Conservation (phyloP, 2,797 vertebrate species). For the Odontamblyopus rebecca region DNA sequence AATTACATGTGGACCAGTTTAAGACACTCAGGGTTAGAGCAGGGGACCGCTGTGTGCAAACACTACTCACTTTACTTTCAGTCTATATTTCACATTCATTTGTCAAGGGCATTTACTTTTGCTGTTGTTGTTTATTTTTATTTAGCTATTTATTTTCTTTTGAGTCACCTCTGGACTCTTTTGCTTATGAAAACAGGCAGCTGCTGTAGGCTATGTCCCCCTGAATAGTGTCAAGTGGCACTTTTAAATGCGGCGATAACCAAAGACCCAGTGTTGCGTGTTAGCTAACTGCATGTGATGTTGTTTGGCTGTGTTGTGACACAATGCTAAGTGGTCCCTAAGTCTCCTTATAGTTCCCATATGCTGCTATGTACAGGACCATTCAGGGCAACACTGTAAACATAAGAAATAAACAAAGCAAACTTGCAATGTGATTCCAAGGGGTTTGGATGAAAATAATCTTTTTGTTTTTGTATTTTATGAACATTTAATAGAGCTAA, state of each 20-base stretch:
- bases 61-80: constrained; percentile 32
- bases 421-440: background rate
- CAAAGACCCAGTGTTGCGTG: constrained; percentile 46
- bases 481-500: background rate
- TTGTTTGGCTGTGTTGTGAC: constrained; percentile 55
- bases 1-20: constrained; percentile 11
- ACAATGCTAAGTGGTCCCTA: constrained; percentile 46
- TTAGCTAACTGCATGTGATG: constrained; percentile 47
- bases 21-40: constrained; percentile 7
- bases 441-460: background rate
- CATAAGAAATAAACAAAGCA: background rate
- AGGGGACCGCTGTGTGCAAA: constrained; percentile 11
- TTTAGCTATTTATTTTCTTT: constrained; percentile 2
- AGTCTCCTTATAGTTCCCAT: constrained; percentile 27
- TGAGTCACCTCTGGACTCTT: constrained; percentile 42
- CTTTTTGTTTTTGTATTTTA: background rate
- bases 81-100: constrained; percentile 64
- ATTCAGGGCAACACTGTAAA: background rate
- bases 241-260: constrained; percentile 49
- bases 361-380: background rate
- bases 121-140: background rate
- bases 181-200: constrained; percentile 54
- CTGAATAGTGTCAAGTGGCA: constrained; percentile 56
- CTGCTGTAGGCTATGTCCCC: constrained; percentile 32
- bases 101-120: constrained; percentile 55